Percentiles rank a stretch among this genome's conserved stretches.
Evolutionary conservation across 2,888 invertebrate genomes (phyloP).

Genomic region (Zhuqinia jingwanae): DNA sequence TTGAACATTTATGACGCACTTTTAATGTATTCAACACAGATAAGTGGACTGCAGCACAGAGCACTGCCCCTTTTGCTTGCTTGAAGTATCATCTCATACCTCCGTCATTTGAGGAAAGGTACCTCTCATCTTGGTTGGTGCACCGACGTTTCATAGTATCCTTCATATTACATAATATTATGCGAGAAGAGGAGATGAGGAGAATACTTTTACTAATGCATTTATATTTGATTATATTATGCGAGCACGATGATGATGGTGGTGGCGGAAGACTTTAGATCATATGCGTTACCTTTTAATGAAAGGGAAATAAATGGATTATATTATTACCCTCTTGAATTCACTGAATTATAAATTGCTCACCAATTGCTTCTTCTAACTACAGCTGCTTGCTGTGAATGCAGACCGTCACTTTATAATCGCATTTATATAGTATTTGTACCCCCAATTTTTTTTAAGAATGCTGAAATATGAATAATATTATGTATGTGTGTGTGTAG

Average conservation of each 20-base stretch:
- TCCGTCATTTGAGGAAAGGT: slow-evolving; percentile 5
- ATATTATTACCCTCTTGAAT: slow-evolving; percentile 42
- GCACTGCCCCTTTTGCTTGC: background rate
- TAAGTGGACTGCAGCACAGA: background rate
- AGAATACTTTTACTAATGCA: background rate
- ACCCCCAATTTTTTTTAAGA: slow-evolving; percentile 11
- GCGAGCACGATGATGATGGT: slow-evolving; percentile 15
- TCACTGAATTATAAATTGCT: slow-evolving; percentile 64
- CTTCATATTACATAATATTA: background rate
- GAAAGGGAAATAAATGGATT: slow-evolving; percentile 60
- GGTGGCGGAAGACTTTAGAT: slow-evolving; percentile 42
- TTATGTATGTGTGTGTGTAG: background rate
- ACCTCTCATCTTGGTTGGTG: no score
- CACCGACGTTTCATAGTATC: no score
- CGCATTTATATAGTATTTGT: background rate
- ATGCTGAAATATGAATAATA: slow-evolving; percentile 25
- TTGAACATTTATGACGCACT: background rate
- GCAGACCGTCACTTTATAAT: slow-evolving; percentile 25
- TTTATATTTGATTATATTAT: slow-evolving; percentile 30
- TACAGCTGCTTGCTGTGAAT: slow-evolving; percentile 12
- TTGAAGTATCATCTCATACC: background rate
- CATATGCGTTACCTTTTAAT: slow-evolving; percentile 54
- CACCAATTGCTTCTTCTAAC: slow-evolving; percentile 31
- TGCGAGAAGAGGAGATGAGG: background rate
- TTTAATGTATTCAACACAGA: slow-evolving; percentile 6